These are phyloP conservation scores for Silurus asotus DNA, from an alignment of 2,113 vertebrate genomes.

Conservation along the genomic window DNA sequence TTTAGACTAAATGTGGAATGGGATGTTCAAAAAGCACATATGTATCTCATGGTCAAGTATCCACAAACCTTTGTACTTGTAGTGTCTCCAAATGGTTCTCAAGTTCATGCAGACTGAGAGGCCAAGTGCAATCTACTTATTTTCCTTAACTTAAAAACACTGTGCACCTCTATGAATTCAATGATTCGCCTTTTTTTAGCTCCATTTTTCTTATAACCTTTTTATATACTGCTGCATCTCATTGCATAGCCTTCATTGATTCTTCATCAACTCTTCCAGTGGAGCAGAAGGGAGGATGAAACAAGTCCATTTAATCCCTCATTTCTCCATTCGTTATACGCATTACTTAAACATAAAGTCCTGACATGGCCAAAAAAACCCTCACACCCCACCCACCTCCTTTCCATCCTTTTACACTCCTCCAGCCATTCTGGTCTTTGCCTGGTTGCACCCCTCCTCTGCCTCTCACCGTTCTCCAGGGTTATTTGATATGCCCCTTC, in stretches of 20 bases:
- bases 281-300: conserved; percentile 85
- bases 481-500: conserved; percentile 72
- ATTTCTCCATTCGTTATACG: conserved; percentile 42
- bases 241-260: conserved; percentile 56
- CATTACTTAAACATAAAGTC: conserved; percentile 49
- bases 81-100: background rate
- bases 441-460: conserved; percentile 46
- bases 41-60: no score
- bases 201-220: background rate
- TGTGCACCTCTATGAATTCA: background rate
- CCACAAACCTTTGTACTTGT: no score
- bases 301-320: conserved; percentile 55
- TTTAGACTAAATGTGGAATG: no score
- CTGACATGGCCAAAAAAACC: conserved; percentile 40
- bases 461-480: conserved; percentile 51
- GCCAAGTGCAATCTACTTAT: background rate
- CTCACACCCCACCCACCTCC: conserved; percentile 48
- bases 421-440: conserved; percentile 49
- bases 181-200: background rate
- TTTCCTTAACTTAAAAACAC: background rate
- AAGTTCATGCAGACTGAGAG: background rate
- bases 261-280: conserved; percentile 90
- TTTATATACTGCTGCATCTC: background rate
- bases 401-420: conserved; percentile 38
- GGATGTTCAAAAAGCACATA: no score